These are phyloP conservation scores for Brachyhypopomus occidentalis DNA, from an alignment of 2,113 vertebrate genomes.

Conservation along the genomic window DNA sequence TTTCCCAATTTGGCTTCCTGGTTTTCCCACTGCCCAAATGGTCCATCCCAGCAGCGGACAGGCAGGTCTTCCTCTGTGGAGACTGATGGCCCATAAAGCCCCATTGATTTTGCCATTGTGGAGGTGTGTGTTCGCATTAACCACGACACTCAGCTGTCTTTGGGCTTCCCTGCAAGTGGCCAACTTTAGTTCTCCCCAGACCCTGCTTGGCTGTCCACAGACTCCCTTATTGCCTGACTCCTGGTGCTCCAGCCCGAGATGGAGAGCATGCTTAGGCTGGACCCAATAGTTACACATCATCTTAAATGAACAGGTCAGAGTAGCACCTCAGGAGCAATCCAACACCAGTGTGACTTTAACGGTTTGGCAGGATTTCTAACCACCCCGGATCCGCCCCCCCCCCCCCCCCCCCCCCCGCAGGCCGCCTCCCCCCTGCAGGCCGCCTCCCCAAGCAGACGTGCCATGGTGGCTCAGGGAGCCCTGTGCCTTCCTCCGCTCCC, in stretches of 20 bases:
- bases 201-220: constrained; percentile 64
- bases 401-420: too few species aligned
- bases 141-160: constrained; percentile 78
- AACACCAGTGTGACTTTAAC: constrained; percentile 66
- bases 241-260: constrained; percentile 60
- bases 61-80: constrained; percentile 67
- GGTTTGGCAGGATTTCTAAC: constrained; percentile 49
- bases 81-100: constrained; percentile 80
- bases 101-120: constrained; percentile 82
- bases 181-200: constrained; percentile 71
- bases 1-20: constrained; percentile 60
- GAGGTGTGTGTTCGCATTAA: constrained; percentile 79
- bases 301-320: constrained; percentile 76
- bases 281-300: constrained; percentile 74
- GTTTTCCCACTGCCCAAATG: constrained; percentile 49
- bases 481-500: not conserved
- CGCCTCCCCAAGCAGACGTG: too few species aligned
- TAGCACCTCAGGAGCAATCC: constrained; percentile 69
- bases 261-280: constrained; percentile 67
- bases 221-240: constrained; percentile 65
- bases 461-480: not conserved
- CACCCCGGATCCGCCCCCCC: constrained; percentile 2
- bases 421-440: too few species aligned
- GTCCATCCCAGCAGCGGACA: constrained; percentile 59
- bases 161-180: constrained; percentile 70